Evolutionary conservation across 2,888 invertebrate genomes (phyloP).

Genomic region (Ophion ventricosus): DNA sequence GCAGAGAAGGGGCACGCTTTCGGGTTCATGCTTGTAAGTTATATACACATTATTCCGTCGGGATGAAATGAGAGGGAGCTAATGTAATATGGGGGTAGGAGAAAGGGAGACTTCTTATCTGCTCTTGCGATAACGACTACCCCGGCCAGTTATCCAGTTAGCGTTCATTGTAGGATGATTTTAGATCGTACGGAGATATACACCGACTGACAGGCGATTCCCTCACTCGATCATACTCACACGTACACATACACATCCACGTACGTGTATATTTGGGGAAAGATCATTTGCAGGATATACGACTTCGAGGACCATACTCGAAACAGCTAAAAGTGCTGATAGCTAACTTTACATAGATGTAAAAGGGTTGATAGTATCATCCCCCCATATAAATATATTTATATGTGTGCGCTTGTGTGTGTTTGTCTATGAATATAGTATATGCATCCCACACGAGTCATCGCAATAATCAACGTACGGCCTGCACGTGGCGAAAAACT

Average conservation of each 20-base stretch:
- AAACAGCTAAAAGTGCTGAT: not conserved
- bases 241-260: conserved; percentile 15
- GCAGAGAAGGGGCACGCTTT: not conserved
- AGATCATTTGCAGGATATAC: not conserved
- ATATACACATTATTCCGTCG: not conserved
- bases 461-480: conserved; percentile 58
- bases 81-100: not conserved
- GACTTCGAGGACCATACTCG: not conserved
- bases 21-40: not conserved
- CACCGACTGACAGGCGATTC: conserved; percentile 40
- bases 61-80: not conserved
- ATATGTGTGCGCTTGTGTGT: not conserved
- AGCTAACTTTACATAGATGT: not conserved
- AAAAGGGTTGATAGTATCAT: not conserved
- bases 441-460: conserved; percentile 53
- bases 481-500: conserved; percentile 63
- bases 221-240: conserved; percentile 33
- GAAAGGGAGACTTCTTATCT: not conserved
- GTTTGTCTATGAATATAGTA: conserved; percentile 20
- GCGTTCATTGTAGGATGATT: conserved; percentile 81
- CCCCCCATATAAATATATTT: not conserved
- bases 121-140: conserved; percentile 73
- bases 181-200: conserved; percentile 76
- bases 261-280: not conserved
- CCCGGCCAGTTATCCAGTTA: conserved; percentile 82